Evolutionary conservation across 2,113 vertebrate genomes (phyloP).

Genomic region (Bagarius yarrelli): DNA sequence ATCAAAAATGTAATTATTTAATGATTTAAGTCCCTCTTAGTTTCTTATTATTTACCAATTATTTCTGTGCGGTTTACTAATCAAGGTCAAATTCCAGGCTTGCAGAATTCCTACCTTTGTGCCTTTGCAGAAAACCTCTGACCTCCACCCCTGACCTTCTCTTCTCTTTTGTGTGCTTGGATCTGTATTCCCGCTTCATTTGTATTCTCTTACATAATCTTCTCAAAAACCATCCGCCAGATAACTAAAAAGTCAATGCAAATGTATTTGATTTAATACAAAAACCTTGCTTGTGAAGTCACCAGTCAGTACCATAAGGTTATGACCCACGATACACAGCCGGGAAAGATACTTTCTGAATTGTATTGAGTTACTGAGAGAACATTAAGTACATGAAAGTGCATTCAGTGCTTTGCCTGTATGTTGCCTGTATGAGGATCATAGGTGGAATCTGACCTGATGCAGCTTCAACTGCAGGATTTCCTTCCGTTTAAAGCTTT

Average conservation of each 20-base stretch:
- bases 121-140: background rate
- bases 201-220: no score
- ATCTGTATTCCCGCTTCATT: background rate
- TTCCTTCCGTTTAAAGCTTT: background rate
- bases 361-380: background rate
- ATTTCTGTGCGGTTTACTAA: background rate
- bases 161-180: background rate
- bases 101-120: background rate
- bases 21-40: background rate
- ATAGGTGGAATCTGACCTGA: background rate
- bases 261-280: background rate
- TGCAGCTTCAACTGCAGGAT: background rate
- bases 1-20: no score
- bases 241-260: background rate
- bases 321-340: background rate
- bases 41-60: constrained; percentile 3
- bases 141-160: background rate
- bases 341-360: background rate
- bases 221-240: background rate
- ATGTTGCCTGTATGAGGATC: background rate
- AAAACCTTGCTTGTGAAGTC: background rate
- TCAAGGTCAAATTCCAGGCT: background rate
- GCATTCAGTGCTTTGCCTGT: background rate
- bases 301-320: background rate
- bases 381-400: background rate